These are phyloP conservation scores for Lysandra coridon DNA, from an alignment of 2,888 invertebrate genomes.

Conservation along the genomic window DNA sequence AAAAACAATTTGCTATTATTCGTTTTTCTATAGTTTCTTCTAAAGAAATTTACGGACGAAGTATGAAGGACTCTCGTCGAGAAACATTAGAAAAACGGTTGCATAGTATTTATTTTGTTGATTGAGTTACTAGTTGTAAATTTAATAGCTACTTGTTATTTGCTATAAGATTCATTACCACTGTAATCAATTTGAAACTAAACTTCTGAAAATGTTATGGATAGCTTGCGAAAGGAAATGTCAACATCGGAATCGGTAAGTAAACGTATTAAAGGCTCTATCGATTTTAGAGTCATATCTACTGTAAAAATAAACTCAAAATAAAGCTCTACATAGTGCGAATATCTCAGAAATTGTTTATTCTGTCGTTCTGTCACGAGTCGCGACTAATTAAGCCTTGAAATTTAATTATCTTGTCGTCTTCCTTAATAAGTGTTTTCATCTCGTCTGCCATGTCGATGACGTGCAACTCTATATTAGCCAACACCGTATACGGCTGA, in stretches of 20 bases:
- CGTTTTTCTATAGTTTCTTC: neutral
- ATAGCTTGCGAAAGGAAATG: too few species aligned
- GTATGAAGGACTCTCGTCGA: too few species aligned
- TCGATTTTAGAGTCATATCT: too few species aligned
- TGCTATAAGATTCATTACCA: too few species aligned
- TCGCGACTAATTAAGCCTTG: slow-evolving; percentile 25
- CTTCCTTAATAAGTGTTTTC: slow-evolving; percentile 24
- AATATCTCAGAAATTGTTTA: neutral
- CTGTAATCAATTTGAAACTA: too few species aligned
- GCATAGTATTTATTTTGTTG: too few species aligned
- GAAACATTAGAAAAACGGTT: too few species aligned
- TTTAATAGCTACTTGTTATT: too few species aligned
- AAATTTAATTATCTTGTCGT: slow-evolving; percentile 23
- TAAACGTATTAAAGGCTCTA: too few species aligned
- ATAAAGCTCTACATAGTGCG: neutral
- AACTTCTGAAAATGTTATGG: too few species aligned
- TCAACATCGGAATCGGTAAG: too few species aligned
- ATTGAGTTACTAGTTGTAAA: too few species aligned
- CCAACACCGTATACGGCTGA: neutral
- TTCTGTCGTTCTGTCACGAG: neutral
- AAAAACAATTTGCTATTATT: neutral
- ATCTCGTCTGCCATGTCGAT: neutral
- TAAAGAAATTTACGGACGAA: neutral
- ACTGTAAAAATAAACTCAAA: neutral
- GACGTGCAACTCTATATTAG: slow-evolving; percentile 20